Evolutionary conservation across 2,113 vertebrate species (phyloP), one percentile per base, ranked within the genome.

Genomic region (Hippocampus guttulatus): DNA sequence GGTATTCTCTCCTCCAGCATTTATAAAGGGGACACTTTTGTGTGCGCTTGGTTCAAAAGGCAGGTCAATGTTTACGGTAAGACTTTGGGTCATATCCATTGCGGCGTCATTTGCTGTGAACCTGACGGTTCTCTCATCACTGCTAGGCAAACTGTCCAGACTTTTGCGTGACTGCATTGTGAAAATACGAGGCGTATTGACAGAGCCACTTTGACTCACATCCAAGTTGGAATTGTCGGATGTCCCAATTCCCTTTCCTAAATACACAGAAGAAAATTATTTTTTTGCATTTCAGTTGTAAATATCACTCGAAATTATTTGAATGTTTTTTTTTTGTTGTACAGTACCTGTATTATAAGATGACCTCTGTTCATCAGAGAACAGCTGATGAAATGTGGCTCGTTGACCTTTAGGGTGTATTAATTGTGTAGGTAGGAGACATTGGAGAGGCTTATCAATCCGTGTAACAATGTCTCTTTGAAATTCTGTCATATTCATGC

Each of bases 401-500:
- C 38, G 27, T 67, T 9, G 23, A 3, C 45, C 41, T 30, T 69
- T 69, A 60, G 49, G 10, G 40, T 70, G 76, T 64, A 83, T 78
- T 41, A 85, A 80, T 70, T 74, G 69, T 38, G 72, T 58, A 21
- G 81, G 78, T 30, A 85, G 79, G 20, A 81, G 74, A 81, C 66
- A 81, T 74, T 78, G 76, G 23, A 85, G 80, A 30, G 73, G 69
- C 6, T 79, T 64, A 21, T 85, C 65, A 1, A 68, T 57, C 38
- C 57, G 74, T 20, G 41, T 25, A n/a, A 80, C 70, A 49, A 2
- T 11, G 11, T 73, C 81, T 1, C 75, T 82, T 10, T 70, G 76
- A 62, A 64, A 70, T 75, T 78, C 71, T 49, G 72, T 79, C 21
- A 78, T 55, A 60, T 85, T 74, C 76, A 81, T 83, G 69, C 64